These are phyloP conservation scores for Ceriagrion tenellum DNA, from an alignment of 2,888 invertebrate genomes.

Conservation along the genomic window DNA sequence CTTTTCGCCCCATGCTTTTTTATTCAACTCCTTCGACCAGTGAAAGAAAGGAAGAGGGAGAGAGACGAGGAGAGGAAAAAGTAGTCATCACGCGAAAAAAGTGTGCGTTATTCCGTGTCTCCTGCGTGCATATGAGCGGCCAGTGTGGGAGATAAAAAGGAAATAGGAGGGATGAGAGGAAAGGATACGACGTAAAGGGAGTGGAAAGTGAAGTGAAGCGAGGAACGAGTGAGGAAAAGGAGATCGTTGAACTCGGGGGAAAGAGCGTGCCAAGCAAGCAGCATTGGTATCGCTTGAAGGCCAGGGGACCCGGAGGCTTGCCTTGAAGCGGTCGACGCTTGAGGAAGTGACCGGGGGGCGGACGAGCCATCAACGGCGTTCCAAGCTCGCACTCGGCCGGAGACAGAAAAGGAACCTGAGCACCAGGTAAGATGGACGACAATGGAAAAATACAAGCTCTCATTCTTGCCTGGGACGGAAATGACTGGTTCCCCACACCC, in stretches of 20 bases:
- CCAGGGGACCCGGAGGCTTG: not conserved
- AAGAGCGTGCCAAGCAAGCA: not conserved
- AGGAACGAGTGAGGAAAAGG: not conserved
- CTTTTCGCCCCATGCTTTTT: not conserved
- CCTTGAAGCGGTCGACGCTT: not conserved
- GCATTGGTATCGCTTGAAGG: constrained; percentile 11
- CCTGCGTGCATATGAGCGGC: not conserved
- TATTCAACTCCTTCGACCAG: not conserved
- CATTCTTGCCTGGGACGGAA: not conserved
- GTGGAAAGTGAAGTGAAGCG: not conserved
- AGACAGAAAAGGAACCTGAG: not conserved
- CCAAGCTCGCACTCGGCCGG: not conserved
- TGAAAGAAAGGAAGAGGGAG: not conserved
- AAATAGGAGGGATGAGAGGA: not conserved
- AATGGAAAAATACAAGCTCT: not conserved
- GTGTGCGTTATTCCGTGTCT: not conserved
- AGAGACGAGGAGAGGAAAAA: not conserved
- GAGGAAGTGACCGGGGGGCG: constrained; percentile 1
- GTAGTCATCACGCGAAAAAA: not conserved
- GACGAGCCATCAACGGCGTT: not conserved
- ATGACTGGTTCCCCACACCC: not conserved
- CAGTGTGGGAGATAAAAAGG: not conserved
- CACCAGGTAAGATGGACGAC: constrained; percentile 4
- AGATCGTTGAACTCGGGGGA: constrained; percentile 20
- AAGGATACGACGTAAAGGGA: not conserved